Percentiles rank a stretch among this genome's conserved stretches.
phyloP scores from a whole-genome alignment of 2,113 vertebrate genomes.

The Chrysemys picta region DNA sequence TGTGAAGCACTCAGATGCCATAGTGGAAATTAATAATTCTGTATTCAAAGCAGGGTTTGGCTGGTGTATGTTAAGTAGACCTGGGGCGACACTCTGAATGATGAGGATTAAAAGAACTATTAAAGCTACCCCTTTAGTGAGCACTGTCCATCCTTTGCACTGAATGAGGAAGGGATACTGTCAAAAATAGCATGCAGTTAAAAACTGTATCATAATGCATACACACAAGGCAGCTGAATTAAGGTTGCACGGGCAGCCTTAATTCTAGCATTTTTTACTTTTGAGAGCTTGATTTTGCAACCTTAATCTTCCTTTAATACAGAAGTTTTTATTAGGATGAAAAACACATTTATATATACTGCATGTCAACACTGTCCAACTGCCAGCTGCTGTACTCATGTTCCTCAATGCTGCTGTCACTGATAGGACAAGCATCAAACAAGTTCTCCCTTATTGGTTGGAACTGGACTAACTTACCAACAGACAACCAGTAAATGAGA shows the following conservation, averaged over 20 bases:
- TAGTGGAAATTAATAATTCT: neutral
- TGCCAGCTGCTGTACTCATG: neutral
- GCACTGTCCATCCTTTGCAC: neutral
- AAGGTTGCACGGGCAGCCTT: neutral
- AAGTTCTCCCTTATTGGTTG: neutral
- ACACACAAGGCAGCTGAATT: neutral
- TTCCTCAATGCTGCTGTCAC: neutral
- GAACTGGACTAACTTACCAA: neutral
- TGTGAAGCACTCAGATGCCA: neutral
- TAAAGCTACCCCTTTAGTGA: neutral
- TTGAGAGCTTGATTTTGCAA: neutral
- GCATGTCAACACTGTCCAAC: neutral
- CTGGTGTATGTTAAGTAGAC: neutral
- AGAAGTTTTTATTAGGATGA: neutral
- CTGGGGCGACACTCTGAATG: neutral
- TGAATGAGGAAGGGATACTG: neutral
- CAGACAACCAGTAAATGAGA: slow-evolving; percentile 56
- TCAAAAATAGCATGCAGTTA: neutral
- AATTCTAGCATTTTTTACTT: neutral
- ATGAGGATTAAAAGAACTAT: neutral
- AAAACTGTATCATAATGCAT: neutral
- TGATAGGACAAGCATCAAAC: neutral
- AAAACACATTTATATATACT: neutral
- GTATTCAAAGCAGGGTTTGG: neutral
- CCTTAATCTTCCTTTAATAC: neutral